Percentiles rank a stretch among this genome's conserved stretches.
These are phyloP conservation scores for Eueides isabella DNA, from an alignment of 1,140 invertebrate species.

Conservation along the genomic window DNA sequence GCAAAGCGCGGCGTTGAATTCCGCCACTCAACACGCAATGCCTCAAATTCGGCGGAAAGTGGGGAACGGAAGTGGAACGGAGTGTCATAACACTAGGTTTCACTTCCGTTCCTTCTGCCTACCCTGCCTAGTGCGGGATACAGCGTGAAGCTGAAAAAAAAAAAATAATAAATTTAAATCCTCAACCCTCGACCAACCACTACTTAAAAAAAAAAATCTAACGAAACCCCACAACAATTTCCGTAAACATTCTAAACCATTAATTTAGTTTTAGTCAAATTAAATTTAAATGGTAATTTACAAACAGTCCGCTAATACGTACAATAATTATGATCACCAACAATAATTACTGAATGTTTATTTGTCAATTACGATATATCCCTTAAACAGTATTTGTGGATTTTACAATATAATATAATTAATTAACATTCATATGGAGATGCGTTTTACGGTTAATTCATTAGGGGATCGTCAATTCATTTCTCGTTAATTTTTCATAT, in stretches of 20 bases:
- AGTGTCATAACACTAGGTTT: too few species aligned
- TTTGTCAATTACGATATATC: constrained; percentile 44
- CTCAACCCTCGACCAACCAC: neutral
- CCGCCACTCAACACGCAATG: too few species aligned
- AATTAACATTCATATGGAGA: constrained; percentile 12
- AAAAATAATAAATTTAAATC: neutral
- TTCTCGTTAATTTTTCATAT: neutral
- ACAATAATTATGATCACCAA: constrained; percentile 8
- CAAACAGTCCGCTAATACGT: constrained; percentile 28
- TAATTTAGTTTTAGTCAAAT: constrained; percentile 25
- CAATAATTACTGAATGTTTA: constrained; percentile 25
- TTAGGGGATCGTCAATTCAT: neutral
- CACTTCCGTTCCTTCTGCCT: too few species aligned
- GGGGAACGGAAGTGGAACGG: too few species aligned
- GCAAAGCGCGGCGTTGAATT: too few species aligned
- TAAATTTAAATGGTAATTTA: constrained; percentile 28
- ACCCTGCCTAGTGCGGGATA: too few species aligned
- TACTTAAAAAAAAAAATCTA: neutral
- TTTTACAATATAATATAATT: constrained; percentile 30
- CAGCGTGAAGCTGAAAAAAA: too few species aligned
- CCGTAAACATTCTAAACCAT: constrained; percentile 5
- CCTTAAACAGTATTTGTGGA: constrained; percentile 34
- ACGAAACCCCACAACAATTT: neutral
- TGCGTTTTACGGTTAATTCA: neutral
- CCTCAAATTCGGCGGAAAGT: too few species aligned